Base-by-base conservation (phyloP, 2,797 vertebrate species). In the Fundulus diaphanus region DNA sequence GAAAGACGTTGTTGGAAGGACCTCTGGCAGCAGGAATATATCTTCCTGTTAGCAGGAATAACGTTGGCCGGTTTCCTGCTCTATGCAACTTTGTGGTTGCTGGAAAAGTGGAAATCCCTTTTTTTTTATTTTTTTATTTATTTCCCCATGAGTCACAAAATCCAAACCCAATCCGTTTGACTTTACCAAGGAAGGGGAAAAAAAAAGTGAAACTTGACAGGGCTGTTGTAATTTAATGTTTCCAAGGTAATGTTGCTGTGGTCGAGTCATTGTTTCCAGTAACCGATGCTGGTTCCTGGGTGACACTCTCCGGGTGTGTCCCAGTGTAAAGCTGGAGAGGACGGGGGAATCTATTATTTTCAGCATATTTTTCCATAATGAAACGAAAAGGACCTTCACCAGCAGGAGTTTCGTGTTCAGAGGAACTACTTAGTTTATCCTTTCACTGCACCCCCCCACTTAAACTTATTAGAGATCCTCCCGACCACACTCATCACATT, bases 311-410 rank as follows among this genome's bases (percentile, higher is more conserved):
- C 0, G 18, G 70, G 80, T 79, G 75, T 83, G 79, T 81, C 78
- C 72, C 51, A 18, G 3, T 18, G 31, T 0, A 24, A 68, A 76
- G 56, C 33, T 87, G 72, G 22, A 87, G 59, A 29, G n/a, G 86
- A 85, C 96, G 96, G 68, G 92, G 93, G 9, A 44, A 33, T 37
- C 49, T 24, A 13, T 13, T 61, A 27, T 29, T 20, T 61, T 61
- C 20, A 51, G 1, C 24, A 22, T 63, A 65, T 65, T 65, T 65
- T 37, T 65, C 35, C 35, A 24, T 40, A 42, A 7, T 42, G 37
- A 66, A 40, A 66, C 12, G 11, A 42, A 66, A 66, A 42, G 57
- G 7, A 31, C 16, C 29, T 59, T 33, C 57, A 16, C 33, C 8
- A 24, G 22, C 20, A 22, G 1, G 22, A 20, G 35, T 66, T 66